Conservation (phyloP, 92 coral and sea anemone genomes). For the Palythoa caribaeorum region DNA sequence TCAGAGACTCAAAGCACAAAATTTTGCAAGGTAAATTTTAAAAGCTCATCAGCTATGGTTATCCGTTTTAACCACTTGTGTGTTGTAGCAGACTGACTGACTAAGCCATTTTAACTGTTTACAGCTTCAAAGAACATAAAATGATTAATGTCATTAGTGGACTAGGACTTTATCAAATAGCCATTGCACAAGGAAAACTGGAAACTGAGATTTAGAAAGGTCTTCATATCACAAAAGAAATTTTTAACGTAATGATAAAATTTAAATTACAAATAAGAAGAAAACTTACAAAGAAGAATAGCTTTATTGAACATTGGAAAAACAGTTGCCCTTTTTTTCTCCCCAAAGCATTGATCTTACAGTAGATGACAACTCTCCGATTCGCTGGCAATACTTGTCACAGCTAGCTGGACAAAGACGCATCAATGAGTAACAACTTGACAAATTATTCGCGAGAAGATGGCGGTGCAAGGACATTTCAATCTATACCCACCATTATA, state of each 20-base stretch:
- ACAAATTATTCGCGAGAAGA: neutral
- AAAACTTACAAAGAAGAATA: neutral
- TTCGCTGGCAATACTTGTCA: neutral
- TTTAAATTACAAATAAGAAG: neutral
- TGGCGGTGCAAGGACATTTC: neutral
- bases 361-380: neutral
- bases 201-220: neutral
- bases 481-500: constrained; percentile 30
- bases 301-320: neutral
- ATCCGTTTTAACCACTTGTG: too few relatives aligned
- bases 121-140: neutral
- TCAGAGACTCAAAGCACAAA: neutral
- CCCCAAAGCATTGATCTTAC: neutral
- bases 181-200: neutral
- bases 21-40: neutral
- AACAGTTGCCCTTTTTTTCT: neutral
- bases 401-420: neutral
- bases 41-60: too few relatives aligned
- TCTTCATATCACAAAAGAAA: neutral
- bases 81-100: too few relatives aligned
- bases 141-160: neutral
- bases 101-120: neutral
- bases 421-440: neutral
- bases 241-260: neutral
- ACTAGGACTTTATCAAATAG: neutral